Percentiles rank a stretch among this genome's conserved stretches.
Conservation (phyloP, 2,797 vertebrate genomes). For the Anniella stebbinsi region DNA sequence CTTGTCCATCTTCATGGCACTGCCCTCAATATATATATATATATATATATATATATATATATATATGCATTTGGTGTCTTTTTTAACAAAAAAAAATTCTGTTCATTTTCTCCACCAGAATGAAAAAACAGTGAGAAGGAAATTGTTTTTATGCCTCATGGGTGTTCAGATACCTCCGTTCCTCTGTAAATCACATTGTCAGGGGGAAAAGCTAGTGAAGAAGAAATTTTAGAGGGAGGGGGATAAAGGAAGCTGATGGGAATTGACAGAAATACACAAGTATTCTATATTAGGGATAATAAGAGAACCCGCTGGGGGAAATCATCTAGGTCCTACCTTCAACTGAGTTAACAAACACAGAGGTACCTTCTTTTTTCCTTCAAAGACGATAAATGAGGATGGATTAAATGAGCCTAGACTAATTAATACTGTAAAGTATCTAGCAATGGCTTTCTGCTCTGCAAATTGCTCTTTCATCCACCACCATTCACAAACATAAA, state of each 20-base stretch:
- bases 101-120: not conserved
- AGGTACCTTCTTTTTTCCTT: not conserved
- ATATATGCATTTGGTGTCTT: too few species aligned
- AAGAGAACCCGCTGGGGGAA: not conserved
- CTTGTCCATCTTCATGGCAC: not conserved
- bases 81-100: not conserved
- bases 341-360: not conserved
- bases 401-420: not conserved
- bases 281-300: not conserved
- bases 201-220: not conserved
- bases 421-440: not conserved
- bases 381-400: not conserved
- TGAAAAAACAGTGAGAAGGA: not conserved
- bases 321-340: not conserved
- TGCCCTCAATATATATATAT: too few species aligned
- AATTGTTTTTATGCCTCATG: conserved; percentile 31
- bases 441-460: not conserved
- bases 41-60: too few species aligned
- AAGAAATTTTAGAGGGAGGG: not conserved
- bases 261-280: not conserved
- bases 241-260: not conserved
- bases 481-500: not conserved
- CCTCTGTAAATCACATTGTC: conserved; percentile 1
- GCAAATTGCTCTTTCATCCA: not conserved
- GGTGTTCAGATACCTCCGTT: conserved; percentile 9